A percentile compares a stretch with the other conserved stretches of the same genome.
These are phyloP conservation scores for Amphibalanus amphitrite DNA, from an alignment of 1,140 invertebrate species.

Conservation along the genomic window DNA sequence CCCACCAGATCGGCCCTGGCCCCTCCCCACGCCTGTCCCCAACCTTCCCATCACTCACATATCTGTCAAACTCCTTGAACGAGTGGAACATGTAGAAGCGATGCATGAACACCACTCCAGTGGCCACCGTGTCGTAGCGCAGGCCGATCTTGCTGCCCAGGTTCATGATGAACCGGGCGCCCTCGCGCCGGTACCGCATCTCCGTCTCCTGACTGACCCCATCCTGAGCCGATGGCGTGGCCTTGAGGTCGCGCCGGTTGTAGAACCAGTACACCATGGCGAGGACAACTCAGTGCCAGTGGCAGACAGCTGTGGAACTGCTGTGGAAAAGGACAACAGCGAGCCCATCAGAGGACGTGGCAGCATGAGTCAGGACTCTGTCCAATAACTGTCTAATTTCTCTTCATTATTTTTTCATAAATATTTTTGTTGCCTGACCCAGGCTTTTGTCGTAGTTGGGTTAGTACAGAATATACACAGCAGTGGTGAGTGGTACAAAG, in stretches of 20 bases:
- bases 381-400: too few species aligned
- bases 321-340: too few species aligned
- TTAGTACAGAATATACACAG: too few species aligned
- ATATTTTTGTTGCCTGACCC: too few species aligned
- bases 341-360: too few species aligned
- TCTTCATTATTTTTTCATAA: too few species aligned
- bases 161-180: constrained; percentile 36
- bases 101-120: constrained; percentile 95
- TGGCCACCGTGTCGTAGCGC: constrained; percentile 91
- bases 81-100: constrained; percentile 96
- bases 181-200: constrained; percentile 49
- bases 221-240: constrained; percentile 70
- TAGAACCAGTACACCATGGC: constrained; percentile 90
- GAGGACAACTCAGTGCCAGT: not conserved
- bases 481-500: too few species aligned
- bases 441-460: too few species aligned
- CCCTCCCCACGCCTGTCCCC: not conserved
- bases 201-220: constrained; percentile 71
- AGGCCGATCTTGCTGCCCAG: constrained; percentile 84
- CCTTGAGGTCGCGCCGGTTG: constrained; percentile 74
- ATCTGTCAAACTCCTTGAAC: constrained; percentile 84
- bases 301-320: too few species aligned
- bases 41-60: constrained; percentile 54
- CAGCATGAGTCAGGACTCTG: too few species aligned
- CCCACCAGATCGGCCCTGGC: too few species aligned